phyloP scores from a whole-genome alignment of 2,797 vertebrate species.

The Sebastes iracundus region DNA sequence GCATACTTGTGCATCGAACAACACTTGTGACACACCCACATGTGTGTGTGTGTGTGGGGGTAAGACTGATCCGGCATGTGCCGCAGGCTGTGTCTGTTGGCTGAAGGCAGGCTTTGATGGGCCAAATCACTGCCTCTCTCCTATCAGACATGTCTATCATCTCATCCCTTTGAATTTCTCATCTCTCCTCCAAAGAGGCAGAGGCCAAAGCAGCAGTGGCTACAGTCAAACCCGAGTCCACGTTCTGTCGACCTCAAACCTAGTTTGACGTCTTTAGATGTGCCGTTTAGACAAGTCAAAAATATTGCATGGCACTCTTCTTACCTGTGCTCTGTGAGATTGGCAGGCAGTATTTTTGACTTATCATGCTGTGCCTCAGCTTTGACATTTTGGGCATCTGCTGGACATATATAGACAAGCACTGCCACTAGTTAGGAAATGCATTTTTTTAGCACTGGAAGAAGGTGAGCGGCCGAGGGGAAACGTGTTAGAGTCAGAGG shows the following conservation, averaged over 20 bases:
- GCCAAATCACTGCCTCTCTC: slow-evolving; percentile 74
- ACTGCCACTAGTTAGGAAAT: slow-evolving; percentile 18
- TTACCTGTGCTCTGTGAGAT: slow-evolving; percentile 9
- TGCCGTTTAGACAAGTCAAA: slow-evolving; percentile 34
- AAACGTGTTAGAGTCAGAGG: slow-evolving; percentile 7
- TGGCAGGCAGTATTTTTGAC: slow-evolving; percentile 49
- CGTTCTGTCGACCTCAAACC: slow-evolving; percentile 24
- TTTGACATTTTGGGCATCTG: slow-evolving; percentile 41
- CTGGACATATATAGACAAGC: slow-evolving; percentile 29
- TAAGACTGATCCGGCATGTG: slow-evolving; percentile 59
- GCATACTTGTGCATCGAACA: background rate
- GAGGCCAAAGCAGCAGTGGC: slow-evolving; percentile 47
- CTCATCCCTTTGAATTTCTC: slow-evolving; percentile 62
- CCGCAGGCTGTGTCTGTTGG: slow-evolving; percentile 77
- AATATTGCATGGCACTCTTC: background rate
- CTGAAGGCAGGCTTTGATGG: slow-evolving; percentile 74
- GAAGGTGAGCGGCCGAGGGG: slow-evolving; percentile 13
- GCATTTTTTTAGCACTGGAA: slow-evolving; percentile 1
- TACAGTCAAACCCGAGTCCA: slow-evolving; percentile 35
- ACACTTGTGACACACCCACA: slow-evolving; percentile 12
- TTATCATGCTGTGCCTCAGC: background rate
- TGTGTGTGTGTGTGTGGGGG: background rate
- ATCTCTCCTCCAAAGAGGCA: slow-evolving; percentile 54
- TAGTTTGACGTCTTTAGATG: slow-evolving; percentile 43
- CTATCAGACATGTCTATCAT: slow-evolving; percentile 68